A percentile compares a stretch with the other conserved stretches of the same genome.
Conservation (phyloP, 2,888 invertebrate species). For the Idaea straminata region DNA sequence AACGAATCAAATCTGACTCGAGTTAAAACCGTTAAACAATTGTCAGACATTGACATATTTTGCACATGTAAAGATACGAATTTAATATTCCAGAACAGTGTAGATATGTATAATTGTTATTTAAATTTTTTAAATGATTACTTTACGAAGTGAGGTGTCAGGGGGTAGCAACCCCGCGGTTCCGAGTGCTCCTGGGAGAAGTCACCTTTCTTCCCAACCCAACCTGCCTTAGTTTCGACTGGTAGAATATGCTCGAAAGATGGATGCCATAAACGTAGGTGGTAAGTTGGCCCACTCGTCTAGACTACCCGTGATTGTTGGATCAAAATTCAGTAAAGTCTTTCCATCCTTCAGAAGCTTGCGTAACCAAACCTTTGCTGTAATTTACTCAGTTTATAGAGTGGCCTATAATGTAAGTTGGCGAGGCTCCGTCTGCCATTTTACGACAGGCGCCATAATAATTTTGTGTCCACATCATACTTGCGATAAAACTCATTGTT, state of each 20-base stretch:
- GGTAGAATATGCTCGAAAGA: not conserved
- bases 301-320: not conserved
- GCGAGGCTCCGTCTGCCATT: too few relatives aligned
- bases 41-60: not conserved
- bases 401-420: not conserved
- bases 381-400: not conserved
- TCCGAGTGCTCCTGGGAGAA: too few relatives aligned
- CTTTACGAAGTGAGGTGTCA: too few relatives aligned
- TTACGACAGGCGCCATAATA: too few relatives aligned
- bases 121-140: not conserved
- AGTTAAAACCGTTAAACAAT: not conserved
- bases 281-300: not conserved
- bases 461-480: too few relatives aligned
- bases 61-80: not conserved
- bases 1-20: not conserved
- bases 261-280: not conserved
- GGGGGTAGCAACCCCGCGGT: too few relatives aligned
- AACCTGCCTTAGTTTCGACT: too few relatives aligned
- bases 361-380: not conserved
- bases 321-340: not conserved
- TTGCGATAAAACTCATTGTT: too few relatives aligned
- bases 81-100: not conserved
- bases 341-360: not conserved
- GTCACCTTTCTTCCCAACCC: too few relatives aligned
- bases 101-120: not conserved